Evolutionary conservation across 2,113 vertebrate species (phyloP).

Genomic region (Ceyx cyanopectus): DNA sequence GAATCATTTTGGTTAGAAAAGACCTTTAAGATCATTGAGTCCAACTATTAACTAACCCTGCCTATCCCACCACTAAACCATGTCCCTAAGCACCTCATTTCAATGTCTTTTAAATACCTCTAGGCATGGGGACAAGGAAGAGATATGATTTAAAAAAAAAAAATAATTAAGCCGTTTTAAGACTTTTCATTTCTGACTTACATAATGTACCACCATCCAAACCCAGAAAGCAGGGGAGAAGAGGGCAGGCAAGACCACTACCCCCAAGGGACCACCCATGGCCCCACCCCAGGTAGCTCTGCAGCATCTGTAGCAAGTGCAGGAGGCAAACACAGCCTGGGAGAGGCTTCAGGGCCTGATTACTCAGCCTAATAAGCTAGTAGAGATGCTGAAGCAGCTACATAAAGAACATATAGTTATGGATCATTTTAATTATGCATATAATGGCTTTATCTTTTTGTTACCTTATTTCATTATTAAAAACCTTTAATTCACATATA

Average conservation of each 20-base stretch:
- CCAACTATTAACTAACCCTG: too few species aligned
- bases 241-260: fast-evolving
- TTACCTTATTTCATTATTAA: slow-evolving; percentile 51
- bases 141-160: neutral
- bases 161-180: neutral
- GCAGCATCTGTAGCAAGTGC: neutral
- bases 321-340: neutral
- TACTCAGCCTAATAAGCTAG: neutral
- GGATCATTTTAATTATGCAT: slow-evolving; percentile 42
- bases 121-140: neutral
- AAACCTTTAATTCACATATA: neutral
- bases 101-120: too few species aligned
- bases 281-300: neutral
- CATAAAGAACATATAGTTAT: neutral
- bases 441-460: slow-evolving; percentile 15
- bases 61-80: too few species aligned
- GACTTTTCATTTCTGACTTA: neutral
- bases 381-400: slow-evolving; percentile 6
- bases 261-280: neutral
- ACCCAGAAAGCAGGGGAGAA: neutral
- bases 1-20: too few species aligned
- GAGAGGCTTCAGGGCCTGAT: neutral
- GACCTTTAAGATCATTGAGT: too few species aligned
- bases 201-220: neutral
- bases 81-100: too few species aligned